Conservation (phyloP, 2,797 vertebrate genomes). For the Sebastes minor region DNA sequence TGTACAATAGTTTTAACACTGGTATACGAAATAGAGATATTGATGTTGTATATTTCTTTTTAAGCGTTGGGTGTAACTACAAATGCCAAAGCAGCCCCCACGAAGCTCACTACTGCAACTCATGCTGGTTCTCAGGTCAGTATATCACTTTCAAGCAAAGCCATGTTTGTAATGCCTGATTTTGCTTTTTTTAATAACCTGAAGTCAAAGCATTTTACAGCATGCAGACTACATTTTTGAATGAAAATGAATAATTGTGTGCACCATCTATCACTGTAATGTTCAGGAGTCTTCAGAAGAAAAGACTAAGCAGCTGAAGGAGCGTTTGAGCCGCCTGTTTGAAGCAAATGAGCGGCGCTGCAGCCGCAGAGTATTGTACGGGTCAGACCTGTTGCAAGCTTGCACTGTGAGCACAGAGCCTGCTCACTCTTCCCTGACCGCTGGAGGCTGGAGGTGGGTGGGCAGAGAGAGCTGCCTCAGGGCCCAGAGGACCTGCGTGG, state of each 20-base stretch:
- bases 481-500: conserved; percentile 73
- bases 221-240: background rate
- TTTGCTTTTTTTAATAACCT: background rate
- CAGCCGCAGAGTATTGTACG: conserved; percentile 87
- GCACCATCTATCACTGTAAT: background rate
- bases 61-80: conserved; percentile 52
- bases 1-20: background rate
- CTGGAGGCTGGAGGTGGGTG: conserved; percentile 86
- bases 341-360: conserved; percentile 90
- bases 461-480: conserved; percentile 83
- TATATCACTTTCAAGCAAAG: background rate
- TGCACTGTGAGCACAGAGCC: conserved; percentile 77
- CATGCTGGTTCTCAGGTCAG: conserved; percentile 69
- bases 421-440: conserved; percentile 42
- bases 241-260: background rate
- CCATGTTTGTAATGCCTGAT: background rate
- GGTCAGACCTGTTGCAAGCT: conserved; percentile 86
- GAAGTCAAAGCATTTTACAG: background rate
- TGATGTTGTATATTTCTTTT: conserved; percentile 20
- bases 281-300: conserved; percentile 88
- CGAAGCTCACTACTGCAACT: conserved; percentile 58
- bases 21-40: background rate
- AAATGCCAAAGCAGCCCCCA: conserved; percentile 65
- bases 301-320: conserved; percentile 87
- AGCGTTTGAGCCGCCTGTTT: conserved; percentile 89